phyloP scores from a whole-genome alignment of 2,888 invertebrate genomes.

The Tenthredo distinguenda region DNA sequence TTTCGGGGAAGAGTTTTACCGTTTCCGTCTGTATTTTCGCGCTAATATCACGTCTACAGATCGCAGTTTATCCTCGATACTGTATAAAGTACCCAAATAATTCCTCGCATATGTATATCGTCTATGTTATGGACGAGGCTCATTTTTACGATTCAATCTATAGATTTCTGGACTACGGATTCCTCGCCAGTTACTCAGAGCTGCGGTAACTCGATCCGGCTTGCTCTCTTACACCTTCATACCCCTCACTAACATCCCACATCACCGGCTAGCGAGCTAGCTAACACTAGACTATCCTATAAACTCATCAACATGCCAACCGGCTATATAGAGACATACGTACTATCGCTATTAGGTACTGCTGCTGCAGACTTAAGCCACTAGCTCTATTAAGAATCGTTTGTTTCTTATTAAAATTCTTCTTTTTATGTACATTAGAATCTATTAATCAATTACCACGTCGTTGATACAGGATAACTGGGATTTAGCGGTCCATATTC shows the following conservation, averaged over 20 bases:
- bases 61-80: too few relatives aligned
- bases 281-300: constrained; percentile 30
- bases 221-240: background rate
- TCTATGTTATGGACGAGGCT: background rate
- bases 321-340: constrained; percentile 40
- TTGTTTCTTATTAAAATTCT: too few relatives aligned
- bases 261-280: background rate
- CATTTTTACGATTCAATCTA: constrained; percentile 11
- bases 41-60: too few relatives aligned
- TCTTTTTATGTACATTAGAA: too few relatives aligned
- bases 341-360: background rate
- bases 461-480: too few relatives aligned
- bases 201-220: constrained; percentile 39
- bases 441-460: too few relatives aligned
- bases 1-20: too few relatives aligned
- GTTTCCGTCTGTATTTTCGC: too few relatives aligned
- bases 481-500: too few relatives aligned
- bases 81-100: background rate
- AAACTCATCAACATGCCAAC: constrained; percentile 51
- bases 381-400: too few relatives aligned
- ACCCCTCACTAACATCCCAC: background rate
- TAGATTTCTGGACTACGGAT: constrained; percentile 20
- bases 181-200: constrained; percentile 33
- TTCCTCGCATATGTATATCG: background rate
- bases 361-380: too few relatives aligned